Evolutionary conservation across 37 sponge, comb jelly and placozoan species (phyloP).

Genomic region (Crambe crambe): DNA sequence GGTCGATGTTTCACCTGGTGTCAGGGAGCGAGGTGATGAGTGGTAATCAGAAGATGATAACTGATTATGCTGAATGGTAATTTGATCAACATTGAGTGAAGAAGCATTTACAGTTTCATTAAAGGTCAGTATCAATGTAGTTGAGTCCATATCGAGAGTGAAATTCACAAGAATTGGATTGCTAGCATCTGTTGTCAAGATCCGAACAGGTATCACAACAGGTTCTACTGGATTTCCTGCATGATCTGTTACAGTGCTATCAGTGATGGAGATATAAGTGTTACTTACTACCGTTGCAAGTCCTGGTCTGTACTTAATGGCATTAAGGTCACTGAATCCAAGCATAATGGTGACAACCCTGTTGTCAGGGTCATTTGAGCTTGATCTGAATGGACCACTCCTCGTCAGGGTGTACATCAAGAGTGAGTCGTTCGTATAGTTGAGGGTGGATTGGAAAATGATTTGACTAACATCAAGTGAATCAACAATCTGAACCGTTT

Average conservation of each 20-base stretch:
- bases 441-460: constrained; percentile 51
- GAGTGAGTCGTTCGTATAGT: constrained; percentile 12
- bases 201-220: constrained; percentile 24
- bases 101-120: constrained; percentile 85
- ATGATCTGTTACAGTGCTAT: constrained; percentile 74
- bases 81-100: constrained; percentile 63
- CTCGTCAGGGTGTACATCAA: constrained; percentile 54
- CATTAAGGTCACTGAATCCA: constrained; percentile 88
- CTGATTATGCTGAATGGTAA: constrained; percentile 63
- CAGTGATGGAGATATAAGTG: constrained; percentile 77
- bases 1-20: constrained; percentile 71
- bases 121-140: constrained; percentile 75
- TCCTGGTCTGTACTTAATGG: constrained; percentile 69
- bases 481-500: constrained; percentile 85
- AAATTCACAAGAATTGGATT: constrained; percentile 70
- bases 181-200: constrained; percentile 71
- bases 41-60: constrained; percentile 68
- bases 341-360: constrained; percentile 75
- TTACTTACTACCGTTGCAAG: constrained; percentile 52
- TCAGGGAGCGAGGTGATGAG: constrained; percentile 70
- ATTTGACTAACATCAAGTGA: constrained; percentile 79
- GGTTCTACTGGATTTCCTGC: constrained; percentile 52
- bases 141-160: constrained; percentile 77
- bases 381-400: constrained; percentile 39
- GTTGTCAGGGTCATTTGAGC: constrained; percentile 72